Base-by-base conservation (phyloP, 2,113 vertebrate species). In the Perca schrenkii region DNA sequence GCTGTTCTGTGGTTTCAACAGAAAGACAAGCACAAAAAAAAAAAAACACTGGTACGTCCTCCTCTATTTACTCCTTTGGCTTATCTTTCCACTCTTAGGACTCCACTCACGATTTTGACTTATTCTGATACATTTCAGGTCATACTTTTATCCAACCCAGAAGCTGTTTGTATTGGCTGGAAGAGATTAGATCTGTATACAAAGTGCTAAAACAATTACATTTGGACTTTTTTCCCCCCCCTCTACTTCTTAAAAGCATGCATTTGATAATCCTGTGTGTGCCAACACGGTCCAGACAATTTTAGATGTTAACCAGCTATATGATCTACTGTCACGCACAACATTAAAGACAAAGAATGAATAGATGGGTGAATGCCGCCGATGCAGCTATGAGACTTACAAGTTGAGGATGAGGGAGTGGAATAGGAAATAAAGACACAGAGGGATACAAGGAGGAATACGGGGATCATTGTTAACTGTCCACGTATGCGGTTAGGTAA, bases 401-500 rank as follows among this genome's bases (percentile, higher is more conserved):
- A 49, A 80, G 57, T n/a, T 70, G 52, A 6, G 46, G 19, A 73
- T 11, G n/a, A 66, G 2, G 7, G 14, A 47, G 21, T 58, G 25
- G n/a, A 71, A 63, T 11, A 17, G 61, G 43, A 70, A 81, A 73
- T 74, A 64, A 79, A 77, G 81, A 80, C 34, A 34, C 6, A 34
- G 34, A 34, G 34, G 4, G 13, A 16, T 46, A 70, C 21, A 46
- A 46, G 31, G 8, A 57, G 58, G 68, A 28, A 73, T 47, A 53
- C 43, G 6, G 4, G 68, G 84, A 82, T 83, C 85, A 61, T 66
- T 74, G 81, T 77, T 84, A 82, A 81, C 62, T 67, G 75, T 76
- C 74, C 25, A 36, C 75, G 68, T 86, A 88, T 69, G 70, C 40
- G 54, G 71, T 83, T 66, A 79, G 88, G 79, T 87, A 81, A 84